These are phyloP conservation scores for Mamestra brassicae DNA, from an alignment of 2,888 invertebrate species.

Conservation along the genomic window DNA sequence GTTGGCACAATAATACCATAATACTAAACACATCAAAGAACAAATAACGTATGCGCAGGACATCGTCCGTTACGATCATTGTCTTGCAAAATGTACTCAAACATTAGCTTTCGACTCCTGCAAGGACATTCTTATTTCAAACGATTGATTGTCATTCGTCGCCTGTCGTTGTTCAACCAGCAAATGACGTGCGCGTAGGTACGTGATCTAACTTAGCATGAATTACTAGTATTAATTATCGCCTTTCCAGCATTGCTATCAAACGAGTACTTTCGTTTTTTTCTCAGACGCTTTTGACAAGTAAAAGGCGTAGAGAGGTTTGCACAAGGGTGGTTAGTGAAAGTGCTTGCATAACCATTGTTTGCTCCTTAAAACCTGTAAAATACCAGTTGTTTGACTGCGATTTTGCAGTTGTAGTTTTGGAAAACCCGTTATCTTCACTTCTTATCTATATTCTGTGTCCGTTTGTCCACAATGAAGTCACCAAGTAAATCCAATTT, in stretches of 20 bases:
- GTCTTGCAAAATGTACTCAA: slow-evolving; percentile 81
- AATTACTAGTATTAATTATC: slow-evolving; percentile 79
- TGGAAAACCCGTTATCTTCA: slow-evolving; percentile 54
- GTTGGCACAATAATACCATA: slow-evolving; percentile 66
- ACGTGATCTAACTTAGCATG: slow-evolving; percentile 69
- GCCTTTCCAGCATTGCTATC: slow-evolving; percentile 74
- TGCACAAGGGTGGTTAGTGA: slow-evolving; percentile 72
- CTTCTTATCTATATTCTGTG: slow-evolving; percentile 66
- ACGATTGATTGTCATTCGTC: slow-evolving; percentile 72
- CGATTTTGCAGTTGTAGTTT: slow-evolving; percentile 28
- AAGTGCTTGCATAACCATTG: slow-evolving; percentile 75
- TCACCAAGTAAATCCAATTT: slow-evolving; percentile 75
- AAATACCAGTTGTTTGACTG: slow-evolving; percentile 39
- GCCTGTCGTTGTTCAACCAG: slow-evolving; percentile 67
- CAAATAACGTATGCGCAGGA: slow-evolving; percentile 76
- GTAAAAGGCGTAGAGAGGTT: slow-evolving; percentile 75
- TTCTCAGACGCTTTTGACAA: slow-evolving; percentile 71
- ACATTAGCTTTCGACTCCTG: slow-evolving; percentile 74
- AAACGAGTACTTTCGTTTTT: slow-evolving; percentile 76
- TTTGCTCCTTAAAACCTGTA: slow-evolving; percentile 69
- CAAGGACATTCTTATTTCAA: slow-evolving; percentile 82
- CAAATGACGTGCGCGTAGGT: slow-evolving; percentile 58
- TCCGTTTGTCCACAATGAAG: slow-evolving; percentile 78
- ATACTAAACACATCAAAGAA: slow-evolving; percentile 65
- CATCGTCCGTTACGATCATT: slow-evolving; percentile 79